Base-by-base conservation (phyloP, 1,140 invertebrate genomes). In the Psix sp. region DNA sequence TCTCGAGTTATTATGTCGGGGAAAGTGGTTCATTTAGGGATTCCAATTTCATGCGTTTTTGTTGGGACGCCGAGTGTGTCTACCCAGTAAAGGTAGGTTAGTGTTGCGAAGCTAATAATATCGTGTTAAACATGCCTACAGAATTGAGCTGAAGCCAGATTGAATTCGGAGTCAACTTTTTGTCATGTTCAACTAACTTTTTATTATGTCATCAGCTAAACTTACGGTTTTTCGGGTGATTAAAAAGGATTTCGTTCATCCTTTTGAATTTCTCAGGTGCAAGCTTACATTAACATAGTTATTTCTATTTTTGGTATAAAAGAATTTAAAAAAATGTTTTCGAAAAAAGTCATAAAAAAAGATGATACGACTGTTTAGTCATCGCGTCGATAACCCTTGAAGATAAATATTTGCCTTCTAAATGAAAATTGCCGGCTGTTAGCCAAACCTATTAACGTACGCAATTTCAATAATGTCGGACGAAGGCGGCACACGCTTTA, bases 1-100 rank as follows among this genome's bases (percentile, higher is more conserved):
- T 31, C 17, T 35, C 5, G 13, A 26, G n/a, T 33, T 52, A 43
- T 67, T 67, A 57, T 57, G 51, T 43, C 26, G 24, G 26, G 36
- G 51, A 57, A 67, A 67, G 51, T 66, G 43, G 26, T 49, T 66
- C 62, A 56, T 49, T 66, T 56, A 57, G 31, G 51, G 51, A 57
- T 49, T 67, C 35, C 57, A 67, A 57, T 67, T 67, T 57, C 45
- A 57, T 43, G 21, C 36, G 10, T 36, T 66, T 66, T 66, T 66
- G 43, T 66, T 40, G 24, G 24, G 16, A 40, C 36, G 6, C 16
- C 35, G 20, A 40, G 42, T 51, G 40, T 11, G 13, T 33, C 9
- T 33, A 11, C 13, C 15, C 17, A 15, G 29, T 51, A 33, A 57
- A 49, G 62, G 38, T 51, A 67, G 63, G 63, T 57, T 57, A 51